A percentile compares a stretch with the other conserved stretches of the same genome.
These are phyloP conservation scores for Osmerus mordax DNA, from an alignment of 2,113 vertebrate genomes.

Conservation along the genomic window DNA sequence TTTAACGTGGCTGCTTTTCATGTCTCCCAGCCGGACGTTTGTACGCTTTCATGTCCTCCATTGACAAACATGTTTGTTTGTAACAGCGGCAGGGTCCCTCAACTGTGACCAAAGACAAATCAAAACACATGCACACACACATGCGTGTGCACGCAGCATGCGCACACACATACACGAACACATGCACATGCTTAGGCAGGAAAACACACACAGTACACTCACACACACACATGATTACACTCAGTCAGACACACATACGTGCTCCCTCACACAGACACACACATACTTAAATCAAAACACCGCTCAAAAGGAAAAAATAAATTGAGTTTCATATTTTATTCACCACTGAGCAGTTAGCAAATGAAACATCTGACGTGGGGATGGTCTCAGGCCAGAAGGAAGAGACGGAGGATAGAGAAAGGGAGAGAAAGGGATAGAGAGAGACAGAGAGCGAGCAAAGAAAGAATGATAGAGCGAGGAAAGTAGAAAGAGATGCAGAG, in stretches of 20 bases:
- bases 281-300: conserved; percentile 4
- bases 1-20: conserved; percentile 9
- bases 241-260: too few relatives aligned
- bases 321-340: conserved; percentile 13
- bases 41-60: background rate
- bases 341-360: conserved; percentile 16
- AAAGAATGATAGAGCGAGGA: too few relatives aligned
- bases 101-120: conserved; percentile 20
- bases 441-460: background rate
- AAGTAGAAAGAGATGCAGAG: too few relatives aligned
- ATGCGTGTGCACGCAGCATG: background rate
- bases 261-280: background rate
- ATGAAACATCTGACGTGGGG: background rate
- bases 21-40: background rate
- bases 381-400: background rate
- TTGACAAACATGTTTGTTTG: background rate
- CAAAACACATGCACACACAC: conserved; percentile 6
- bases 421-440: background rate
- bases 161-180: background rate
- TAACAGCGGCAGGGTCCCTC: background rate
- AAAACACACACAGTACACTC: background rate
- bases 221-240: background rate
- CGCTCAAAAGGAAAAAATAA: background rate
- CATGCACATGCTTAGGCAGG: too few relatives aligned
- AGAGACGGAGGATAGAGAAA: background rate